A percentile compares a stretch with the other conserved stretches of the same genome.
Evolutionary conservation across 2,113 vertebrate species (phyloP).

Genomic region (Muscicapa adusta): DNA sequence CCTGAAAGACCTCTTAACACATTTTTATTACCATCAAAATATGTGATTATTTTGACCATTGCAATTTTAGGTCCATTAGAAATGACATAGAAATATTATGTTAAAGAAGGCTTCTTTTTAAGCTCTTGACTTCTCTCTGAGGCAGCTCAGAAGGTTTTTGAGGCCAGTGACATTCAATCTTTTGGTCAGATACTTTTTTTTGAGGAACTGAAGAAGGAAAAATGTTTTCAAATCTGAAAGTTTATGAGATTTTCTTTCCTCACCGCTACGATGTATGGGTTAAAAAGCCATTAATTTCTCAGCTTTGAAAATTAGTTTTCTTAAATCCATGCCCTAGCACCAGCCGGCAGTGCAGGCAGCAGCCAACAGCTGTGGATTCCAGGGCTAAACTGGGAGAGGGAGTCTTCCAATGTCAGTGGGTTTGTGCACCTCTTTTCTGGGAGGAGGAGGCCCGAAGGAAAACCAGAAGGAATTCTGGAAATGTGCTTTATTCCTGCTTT

Average conservation of each 20-base stretch:
- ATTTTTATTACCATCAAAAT: background rate
- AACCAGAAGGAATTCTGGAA: background rate
- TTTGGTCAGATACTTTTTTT: background rate
- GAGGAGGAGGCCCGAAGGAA: background rate
- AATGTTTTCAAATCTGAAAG: background rate
- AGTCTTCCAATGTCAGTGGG: background rate
- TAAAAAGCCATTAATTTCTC: background rate
- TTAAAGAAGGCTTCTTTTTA: background rate
- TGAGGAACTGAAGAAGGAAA: background rate
- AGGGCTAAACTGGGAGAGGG: background rate
- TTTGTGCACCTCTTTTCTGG: background rate
- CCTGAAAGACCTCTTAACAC: background rate
- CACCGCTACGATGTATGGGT: background rate
- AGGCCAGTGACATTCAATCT: background rate
- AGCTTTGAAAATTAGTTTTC: background rate
- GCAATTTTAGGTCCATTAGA: background rate
- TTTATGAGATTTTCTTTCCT: background rate
- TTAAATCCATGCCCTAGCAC: background rate
- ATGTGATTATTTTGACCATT: background rate
- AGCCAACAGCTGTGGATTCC: background rate
- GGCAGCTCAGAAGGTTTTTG: background rate
- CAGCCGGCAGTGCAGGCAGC: background rate
- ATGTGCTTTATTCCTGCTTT: background rate
- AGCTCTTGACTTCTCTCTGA: background rate
- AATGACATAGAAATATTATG: background rate